phyloP scores from a whole-genome alignment of 2,888 invertebrate genomes.

The Drosophila affinis region DNA sequence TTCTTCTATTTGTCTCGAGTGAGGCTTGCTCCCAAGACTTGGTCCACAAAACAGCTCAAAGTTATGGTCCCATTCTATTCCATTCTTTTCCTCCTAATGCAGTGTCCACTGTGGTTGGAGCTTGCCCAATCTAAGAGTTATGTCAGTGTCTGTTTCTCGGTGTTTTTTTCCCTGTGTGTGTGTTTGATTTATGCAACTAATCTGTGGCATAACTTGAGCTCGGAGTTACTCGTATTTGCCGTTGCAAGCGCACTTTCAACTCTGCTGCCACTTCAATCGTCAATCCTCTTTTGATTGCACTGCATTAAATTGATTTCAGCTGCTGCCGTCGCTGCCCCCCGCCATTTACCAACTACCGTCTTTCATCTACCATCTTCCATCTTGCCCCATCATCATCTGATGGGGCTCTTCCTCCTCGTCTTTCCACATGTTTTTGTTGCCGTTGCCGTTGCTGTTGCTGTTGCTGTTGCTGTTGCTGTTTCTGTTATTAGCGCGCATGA shows the following conservation, averaged over 20 bases:
- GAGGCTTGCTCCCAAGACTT: too few species aligned
- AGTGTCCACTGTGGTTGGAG: constrained; percentile 8
- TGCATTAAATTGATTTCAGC: constrained; percentile 77
- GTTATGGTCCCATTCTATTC: too few species aligned
- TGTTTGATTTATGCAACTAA: constrained; percentile 40
- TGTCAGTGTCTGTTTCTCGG: constrained; percentile 12
- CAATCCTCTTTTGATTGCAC: constrained; percentile 71
- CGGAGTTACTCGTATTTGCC: constrained; percentile 26
- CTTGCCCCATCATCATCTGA: neutral
- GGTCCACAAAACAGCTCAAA: too few species aligned
- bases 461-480: constrained; percentile 43
- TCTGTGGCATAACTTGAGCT: constrained; percentile 27
- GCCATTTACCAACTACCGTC: constrained; percentile 7
- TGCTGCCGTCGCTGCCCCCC: constrained; percentile 35
- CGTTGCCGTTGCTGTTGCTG: constrained; percentile 10
- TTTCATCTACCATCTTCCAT: constrained; percentile 25
- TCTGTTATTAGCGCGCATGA: constrained; percentile 75
- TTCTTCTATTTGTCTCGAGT: too few species aligned
- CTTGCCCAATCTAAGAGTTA: constrained; percentile 12
- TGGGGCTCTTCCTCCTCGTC: constrained; percentile 27
- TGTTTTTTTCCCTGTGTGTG: neutral
- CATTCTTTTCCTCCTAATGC: neutral
- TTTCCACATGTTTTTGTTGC: constrained; percentile 16
- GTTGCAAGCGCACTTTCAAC: constrained; percentile 54
- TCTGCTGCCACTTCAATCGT: constrained; percentile 60